Base-by-base conservation (phyloP, 1,140 invertebrate genomes). In the Helicoverpa zea region DNA sequence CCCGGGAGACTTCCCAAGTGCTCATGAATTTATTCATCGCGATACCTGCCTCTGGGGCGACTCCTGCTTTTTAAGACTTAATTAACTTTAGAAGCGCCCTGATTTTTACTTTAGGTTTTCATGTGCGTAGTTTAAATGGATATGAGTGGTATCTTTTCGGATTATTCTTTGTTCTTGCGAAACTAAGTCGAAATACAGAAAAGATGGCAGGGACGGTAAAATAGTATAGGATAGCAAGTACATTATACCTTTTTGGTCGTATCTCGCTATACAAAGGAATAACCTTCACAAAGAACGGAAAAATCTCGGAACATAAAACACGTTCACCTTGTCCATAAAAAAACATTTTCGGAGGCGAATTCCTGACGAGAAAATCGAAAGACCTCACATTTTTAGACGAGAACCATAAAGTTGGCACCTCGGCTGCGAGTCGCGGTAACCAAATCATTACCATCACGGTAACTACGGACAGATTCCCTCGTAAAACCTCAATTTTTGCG, bases 401-500 rank as follows among this genome's bases (percentile, higher is more conserved):
- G 18, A 76, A 61, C 59, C 80, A 81, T 85, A 85, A 85, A 85
- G 79, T 76, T 80, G 54, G 52, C 79, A 64, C 76, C 58, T 81
- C 75, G 79, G 72, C 76, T 80, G 49, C 76, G 72, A 70, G 80
- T 78, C 54, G 29, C 66, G 35, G 63, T 64, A 81, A 81, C 61
- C 81, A 78, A 83, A 83, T 86, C 82, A 86, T 86, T 82, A 79
- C 81, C 79, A 70, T 79, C 56, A 81, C 75, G 13, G 78, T 78
- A 86, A 81, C 66, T 76, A 84, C 76, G 79, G 81, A 82, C 70
- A 81, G 85, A 84, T 83, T 86, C 81, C 58, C 81, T 83, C 85
- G 85, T 86, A 86, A 86, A 86, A 81, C 51, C 70, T 52, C 79
- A 80, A 75, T 82, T 84, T 84, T 86, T 82, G 63, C 72, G 18